Evolutionary conservation across 2,797 vertebrate genomes (phyloP).

Genomic region (Danio aesculapii): DNA sequence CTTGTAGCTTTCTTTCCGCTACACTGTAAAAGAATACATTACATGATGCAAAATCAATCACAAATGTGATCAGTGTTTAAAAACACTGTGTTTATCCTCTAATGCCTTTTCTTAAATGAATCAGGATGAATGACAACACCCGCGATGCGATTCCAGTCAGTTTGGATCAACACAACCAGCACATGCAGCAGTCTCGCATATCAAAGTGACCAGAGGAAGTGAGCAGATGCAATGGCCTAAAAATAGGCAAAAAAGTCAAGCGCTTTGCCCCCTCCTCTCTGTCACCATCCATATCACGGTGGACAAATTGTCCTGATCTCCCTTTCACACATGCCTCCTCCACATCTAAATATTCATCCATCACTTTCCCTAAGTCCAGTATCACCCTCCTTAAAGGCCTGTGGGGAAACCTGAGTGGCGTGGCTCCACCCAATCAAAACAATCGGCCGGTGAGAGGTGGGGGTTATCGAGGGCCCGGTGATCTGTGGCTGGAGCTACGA

Average conservation of each 20-base stretch:
- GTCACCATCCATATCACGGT: constrained; percentile 28
- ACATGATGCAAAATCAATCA: too few relatives aligned
- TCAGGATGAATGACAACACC: neutral
- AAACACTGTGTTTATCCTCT: too few relatives aligned
- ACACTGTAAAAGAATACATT: too few relatives aligned
- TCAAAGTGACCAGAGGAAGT: constrained; percentile 14
- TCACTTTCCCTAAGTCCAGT: constrained; percentile 73
- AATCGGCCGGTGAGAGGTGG: constrained; percentile 76
- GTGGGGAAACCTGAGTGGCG: constrained; percentile 70
- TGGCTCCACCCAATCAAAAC: constrained; percentile 79
- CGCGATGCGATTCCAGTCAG: neutral
- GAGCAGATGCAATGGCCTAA: neutral
- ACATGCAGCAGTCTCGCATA: neutral
- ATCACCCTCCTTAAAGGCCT: constrained; percentile 77
- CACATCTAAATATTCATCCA: constrained; percentile 73
- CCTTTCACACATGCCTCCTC: constrained; percentile 65
- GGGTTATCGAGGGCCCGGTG: constrained; percentile 93
- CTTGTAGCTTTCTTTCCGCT: too few relatives aligned
- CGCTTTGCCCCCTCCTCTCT: constrained; percentile 5
- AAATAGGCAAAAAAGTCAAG: neutral
- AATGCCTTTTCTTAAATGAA: neutral
- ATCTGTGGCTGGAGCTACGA: constrained; percentile 92
- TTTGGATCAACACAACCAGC: neutral
- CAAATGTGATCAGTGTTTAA: too few relatives aligned
- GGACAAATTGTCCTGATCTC: constrained; percentile 59